Conservation (phyloP, 2,888 invertebrate genomes). For the Ectobius pallidus region DNA sequence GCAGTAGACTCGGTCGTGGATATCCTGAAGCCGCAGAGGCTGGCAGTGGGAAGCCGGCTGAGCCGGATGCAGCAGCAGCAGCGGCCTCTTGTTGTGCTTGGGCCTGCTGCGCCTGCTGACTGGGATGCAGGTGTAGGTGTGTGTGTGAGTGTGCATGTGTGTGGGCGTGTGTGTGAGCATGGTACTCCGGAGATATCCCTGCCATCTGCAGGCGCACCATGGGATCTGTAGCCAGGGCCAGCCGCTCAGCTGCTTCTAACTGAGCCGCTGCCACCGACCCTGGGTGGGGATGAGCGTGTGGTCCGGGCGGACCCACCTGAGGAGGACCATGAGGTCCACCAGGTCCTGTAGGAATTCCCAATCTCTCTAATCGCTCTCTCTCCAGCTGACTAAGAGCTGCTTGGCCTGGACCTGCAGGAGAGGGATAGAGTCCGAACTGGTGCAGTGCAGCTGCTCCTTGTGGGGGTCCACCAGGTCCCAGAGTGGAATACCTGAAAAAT, state of each 20-base stretch:
- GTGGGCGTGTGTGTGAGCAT: constrained; percentile 91
- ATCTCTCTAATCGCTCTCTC: constrained; percentile 82
- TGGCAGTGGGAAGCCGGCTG: constrained; percentile 65
- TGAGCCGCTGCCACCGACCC: constrained; percentile 64
- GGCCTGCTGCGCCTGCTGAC: constrained; percentile 68
- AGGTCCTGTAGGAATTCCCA: constrained; percentile 52
- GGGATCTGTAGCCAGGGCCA: constrained; percentile 87
- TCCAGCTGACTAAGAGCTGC: constrained; percentile 77
- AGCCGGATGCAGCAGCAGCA: constrained; percentile 67
- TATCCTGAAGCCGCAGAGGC: constrained; percentile 58
- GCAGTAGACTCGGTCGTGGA: constrained; percentile 66
- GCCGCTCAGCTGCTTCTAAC: constrained; percentile 76
- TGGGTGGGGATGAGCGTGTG: constrained; percentile 62
- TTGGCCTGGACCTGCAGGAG: constrained; percentile 49
- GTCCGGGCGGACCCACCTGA: constrained; percentile 53
- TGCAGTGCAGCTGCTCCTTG: constrained; percentile 59
- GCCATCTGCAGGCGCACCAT: constrained; percentile 94
- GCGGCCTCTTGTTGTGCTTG: constrained; percentile 53
- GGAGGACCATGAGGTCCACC: constrained; percentile 41
- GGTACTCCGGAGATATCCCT: constrained; percentile 85
- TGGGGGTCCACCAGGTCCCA: constrained; percentile 55
- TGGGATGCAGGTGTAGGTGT: constrained; percentile 78
- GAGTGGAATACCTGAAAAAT: constrained; percentile 49
- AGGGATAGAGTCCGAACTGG: constrained; percentile 70
- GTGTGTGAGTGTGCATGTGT: constrained; percentile 91